Evolutionary conservation across 2,113 vertebrate genomes (phyloP).

Genomic region (Chinchilla lanigera): DNA sequence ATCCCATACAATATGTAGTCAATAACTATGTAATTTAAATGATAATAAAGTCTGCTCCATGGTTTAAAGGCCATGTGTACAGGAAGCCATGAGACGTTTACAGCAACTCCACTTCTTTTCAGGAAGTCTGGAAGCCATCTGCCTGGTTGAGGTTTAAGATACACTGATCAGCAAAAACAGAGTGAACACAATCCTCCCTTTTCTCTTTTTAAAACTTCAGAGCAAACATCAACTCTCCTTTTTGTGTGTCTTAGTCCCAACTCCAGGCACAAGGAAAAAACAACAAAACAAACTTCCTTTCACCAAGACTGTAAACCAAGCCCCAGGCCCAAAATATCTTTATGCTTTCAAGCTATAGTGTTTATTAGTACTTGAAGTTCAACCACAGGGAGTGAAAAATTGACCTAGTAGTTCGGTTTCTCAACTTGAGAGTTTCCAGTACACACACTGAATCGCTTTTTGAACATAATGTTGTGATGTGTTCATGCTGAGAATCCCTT

Average conservation of each 20-base stretch:
- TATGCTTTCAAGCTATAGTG: neutral
- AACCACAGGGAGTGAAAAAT: constrained; percentile 55
- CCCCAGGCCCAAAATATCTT: neutral
- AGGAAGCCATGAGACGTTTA: constrained; percentile 40
- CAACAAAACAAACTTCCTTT: constrained; percentile 44
- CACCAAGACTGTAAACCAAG: constrained; percentile 43
- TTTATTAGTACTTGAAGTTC: constrained; percentile 61
- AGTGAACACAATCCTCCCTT: constrained; percentile 29
- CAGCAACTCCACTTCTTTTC: neutral
- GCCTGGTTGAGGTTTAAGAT: neutral
- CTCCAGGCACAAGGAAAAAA: neutral
- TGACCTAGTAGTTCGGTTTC: constrained; percentile 41
- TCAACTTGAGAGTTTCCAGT: constrained; percentile 47
- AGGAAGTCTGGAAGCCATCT: constrained; percentile 53
- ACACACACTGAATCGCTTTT: constrained; percentile 56
- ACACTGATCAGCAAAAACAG: constrained; percentile 12
- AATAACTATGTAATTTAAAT: constrained; percentile 63
- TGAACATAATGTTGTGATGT: constrained; percentile 29
- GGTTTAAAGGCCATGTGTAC: neutral
- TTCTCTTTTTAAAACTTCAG: constrained; percentile 55
- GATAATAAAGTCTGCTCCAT: constrained; percentile 6
- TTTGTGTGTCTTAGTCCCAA: constrained; percentile 30
- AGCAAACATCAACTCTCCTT: constrained; percentile 33
- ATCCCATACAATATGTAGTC: neutral
- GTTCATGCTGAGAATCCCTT: constrained; percentile 56